Conservation (phyloP, 2,888 invertebrate genomes). For the Archaeoteleia sp. region DNA sequence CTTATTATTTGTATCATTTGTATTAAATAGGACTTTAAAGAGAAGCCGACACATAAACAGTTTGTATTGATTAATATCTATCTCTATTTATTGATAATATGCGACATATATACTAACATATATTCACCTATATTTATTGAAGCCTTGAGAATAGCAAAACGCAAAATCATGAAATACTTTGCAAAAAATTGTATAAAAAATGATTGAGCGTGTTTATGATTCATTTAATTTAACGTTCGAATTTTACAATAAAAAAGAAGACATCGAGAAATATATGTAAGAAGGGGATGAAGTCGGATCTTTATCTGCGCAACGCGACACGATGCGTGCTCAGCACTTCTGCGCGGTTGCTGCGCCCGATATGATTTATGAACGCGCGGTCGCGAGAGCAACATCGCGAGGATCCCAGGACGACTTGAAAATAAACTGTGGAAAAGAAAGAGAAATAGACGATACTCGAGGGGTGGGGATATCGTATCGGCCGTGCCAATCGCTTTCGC, state of each 20-base stretch:
- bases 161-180: no score
- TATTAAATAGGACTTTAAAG: no score
- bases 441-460: constrained; percentile 45
- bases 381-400: constrained; percentile 37
- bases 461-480: constrained; percentile 40
- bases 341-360: constrained; percentile 44
- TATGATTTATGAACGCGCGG: constrained; percentile 45
- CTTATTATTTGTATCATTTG: no score
- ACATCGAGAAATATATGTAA: constrained; percentile 28
- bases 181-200: constrained; percentile 9
- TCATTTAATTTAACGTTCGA: no score
- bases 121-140: no score
- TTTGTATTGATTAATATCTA: no score
- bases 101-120: no score
- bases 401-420: constrained; percentile 41
- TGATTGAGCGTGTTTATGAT: no score
- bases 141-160: no score
- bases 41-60: no score
- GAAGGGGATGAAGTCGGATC: constrained; percentile 51
- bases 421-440: constrained; percentile 53
- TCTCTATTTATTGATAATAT: no score
- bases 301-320: constrained; percentile 62
- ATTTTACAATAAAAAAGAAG: background rate
- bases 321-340: constrained; percentile 58
- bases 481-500: constrained; percentile 55